Conservation (phyloP, 2,888 invertebrate species). For the Agrochola circellaris region DNA sequence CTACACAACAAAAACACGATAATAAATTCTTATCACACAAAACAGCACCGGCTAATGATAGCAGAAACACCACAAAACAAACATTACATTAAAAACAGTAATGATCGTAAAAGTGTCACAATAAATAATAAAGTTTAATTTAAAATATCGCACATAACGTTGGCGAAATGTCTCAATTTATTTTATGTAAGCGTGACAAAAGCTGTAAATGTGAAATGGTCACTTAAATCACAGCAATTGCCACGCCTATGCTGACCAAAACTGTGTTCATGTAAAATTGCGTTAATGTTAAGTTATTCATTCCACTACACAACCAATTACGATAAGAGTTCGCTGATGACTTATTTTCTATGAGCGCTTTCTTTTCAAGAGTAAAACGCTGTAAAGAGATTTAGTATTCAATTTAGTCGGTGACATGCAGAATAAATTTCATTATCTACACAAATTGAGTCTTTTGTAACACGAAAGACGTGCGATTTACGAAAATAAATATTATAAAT, state of each 20-base stretch:
- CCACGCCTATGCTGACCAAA: constrained; percentile 80
- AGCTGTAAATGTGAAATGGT: constrained; percentile 82
- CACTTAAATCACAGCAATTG: constrained; percentile 82
- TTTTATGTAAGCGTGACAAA: constrained; percentile 83
- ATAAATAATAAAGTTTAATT: constrained; percentile 68
- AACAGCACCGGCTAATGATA: constrained; percentile 51
- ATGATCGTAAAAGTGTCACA: constrained; percentile 64
- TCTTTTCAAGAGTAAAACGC: constrained; percentile 31
- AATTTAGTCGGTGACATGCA: constrained; percentile 56
- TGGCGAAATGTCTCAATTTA: constrained; percentile 85
- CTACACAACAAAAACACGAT: neutral
- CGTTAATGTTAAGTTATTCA: constrained; percentile 76
- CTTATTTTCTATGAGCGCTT: constrained; percentile 51
- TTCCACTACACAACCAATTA: constrained; percentile 77
- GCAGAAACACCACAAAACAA: constrained; percentile 52
- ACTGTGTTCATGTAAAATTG: constrained; percentile 82
- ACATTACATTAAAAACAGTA: constrained; percentile 59
- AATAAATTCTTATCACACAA: constrained; percentile 40
- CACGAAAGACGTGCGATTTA: constrained; percentile 29
- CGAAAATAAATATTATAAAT: constrained; percentile 34
- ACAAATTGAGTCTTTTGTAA: constrained; percentile 54
- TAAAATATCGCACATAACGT: constrained; percentile 72
- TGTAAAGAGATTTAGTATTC: constrained; percentile 53
- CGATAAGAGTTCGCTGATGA: constrained; percentile 69
- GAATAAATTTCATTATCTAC: constrained; percentile 54